Evolutionary conservation across 2,113 vertebrate species (phyloP), one percentile per base, ranked within the genome.

Genomic region (Myanophis thanlyinensis): DNA sequence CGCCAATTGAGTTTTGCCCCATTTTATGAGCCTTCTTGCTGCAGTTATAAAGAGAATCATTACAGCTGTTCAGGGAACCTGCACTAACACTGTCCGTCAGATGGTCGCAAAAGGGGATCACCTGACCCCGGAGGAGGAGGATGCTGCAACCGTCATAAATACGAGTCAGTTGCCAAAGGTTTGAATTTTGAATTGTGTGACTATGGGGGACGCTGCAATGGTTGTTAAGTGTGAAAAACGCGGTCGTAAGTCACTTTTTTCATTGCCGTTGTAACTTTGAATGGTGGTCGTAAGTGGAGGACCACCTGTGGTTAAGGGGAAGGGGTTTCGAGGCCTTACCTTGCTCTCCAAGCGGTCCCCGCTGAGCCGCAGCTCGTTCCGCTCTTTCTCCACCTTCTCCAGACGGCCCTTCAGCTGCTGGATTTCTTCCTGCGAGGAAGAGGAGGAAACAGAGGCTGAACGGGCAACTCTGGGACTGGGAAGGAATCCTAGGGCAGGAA

Each of bases 331-430:
- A 18, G 85, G 94, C 95, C 97, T 95, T 97, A 99, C 99, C 98
- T 98, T 98, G 97, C 98, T 98, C 96, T 99, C 99, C 30, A 99
- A 96, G n/a, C 99, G 98, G 96, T 99, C 99, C 1, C 96, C 98
- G 98, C 98, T 99, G 93, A 99, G 98, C 73, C 99, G 98, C 90
- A 99, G 97, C 95, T 99, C 99, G 7, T 99, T 99, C 59, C 99
- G 97, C 95, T 99, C 99, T 94, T 99, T 99, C 97, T 99, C 99
- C 94, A 98, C 98, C 96, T 98, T 99, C 97, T 99, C 99, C 2
- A 99, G 95, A 86, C 98, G 99, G 96, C 97, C 97, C 90, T 98
- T 98, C 90, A 99, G 97, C 95, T 99, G 98, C 95, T 98, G 98
- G 96, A 99, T 99, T 97, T 99, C 99, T 94, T 99, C 99, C 99